Evolutionary conservation across 2,888 invertebrate species (phyloP), one percentile per base, ranked within the genome.

Genomic region (Melanostoma scalare): DNA sequence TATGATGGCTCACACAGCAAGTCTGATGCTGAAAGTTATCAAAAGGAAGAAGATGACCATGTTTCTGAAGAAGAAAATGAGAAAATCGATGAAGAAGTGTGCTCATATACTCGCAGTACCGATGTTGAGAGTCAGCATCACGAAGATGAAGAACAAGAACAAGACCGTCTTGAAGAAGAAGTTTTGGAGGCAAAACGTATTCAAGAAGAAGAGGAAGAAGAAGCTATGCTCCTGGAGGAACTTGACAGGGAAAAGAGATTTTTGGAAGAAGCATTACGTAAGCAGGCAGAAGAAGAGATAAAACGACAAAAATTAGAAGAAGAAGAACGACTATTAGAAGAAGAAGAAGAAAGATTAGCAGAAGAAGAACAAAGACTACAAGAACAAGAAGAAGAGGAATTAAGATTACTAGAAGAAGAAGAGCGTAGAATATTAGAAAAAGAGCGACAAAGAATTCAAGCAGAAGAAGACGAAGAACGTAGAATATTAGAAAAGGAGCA

Each of bases 171-270:
- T 2, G n/a, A 65, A 52, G 65, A 65, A 50, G 6, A 33, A 3
- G 44, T n/a, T 1, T 6, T 46, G 3, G 44, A n/a, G 10, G 44
- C 44, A 3, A 10, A 46, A 46, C 30, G 53, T 40, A 55, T 67
- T 33, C 53, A 67, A 6, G 90, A 90, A 58, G 78, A 90, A 61
- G 88, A 89, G 78, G 89, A 88, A 6, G 89, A 89, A 4, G 86
- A 90, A 20, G 89, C 89, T 10, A 86, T 86, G n/a, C 61, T 87
- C 33, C 69, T 85, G 6, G 84, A 40, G 3, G 56, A 67, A n/a
- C 50, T 58, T 0, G 67, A 56, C 4, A 82, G 78, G 38, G 60
- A 68, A 9, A 52, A 60, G 40, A 61, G 60, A 61, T 53, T 42
- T 33, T 42, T 63, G 3, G 61, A 76, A 33, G 86, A 86, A 36